Base-by-base conservation (phyloP, 2,797 vertebrate genomes). In the Takifugu ocellatus region DNA sequence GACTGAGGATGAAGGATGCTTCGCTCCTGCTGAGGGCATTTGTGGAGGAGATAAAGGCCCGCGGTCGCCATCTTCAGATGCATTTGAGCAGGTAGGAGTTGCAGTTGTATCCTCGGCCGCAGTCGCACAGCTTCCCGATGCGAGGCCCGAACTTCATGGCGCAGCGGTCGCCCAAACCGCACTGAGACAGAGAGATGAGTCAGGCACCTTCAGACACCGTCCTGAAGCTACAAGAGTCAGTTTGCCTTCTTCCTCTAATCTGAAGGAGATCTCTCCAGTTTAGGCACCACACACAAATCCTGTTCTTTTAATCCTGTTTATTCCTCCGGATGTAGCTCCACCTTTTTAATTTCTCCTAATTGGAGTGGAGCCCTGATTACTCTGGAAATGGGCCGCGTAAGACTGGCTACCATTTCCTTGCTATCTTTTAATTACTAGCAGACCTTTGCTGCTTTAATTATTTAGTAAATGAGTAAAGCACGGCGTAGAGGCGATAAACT, bases 31-130 rank as follows among this genome's bases (percentile, higher is more conserved):
- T 45, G 49, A 62, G 5, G 51, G 26, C n/a, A 21, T 5, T 36
- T 25, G 17, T 0, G n/a, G 12, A 26, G 1, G 6, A 27, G 21
- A 39, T 0, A 1, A 2, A 51, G 53, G 9, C 1, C 2, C 48
- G 36, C 44, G 5, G 44, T 10, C 17, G 17, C 9, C 6, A 11
- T 9, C 44, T 6, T 36, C 79, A 93, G 84, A 92, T 87, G 74
- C 92, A 93, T 61, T 92, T 93, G n/a, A 93, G 86, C 57, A 93
- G 87, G 79, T 89, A 93, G 2, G 90, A 90, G 86, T 93, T 93
- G 68, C 92, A 93, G 78, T 82, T 90, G 17, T 84, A 81, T 63
- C 89, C 88, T 68, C 89, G 51, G 49, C 84, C 66, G 47, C 92
- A 93, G 82, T 93, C 90, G 16, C 92, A 93, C 12, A 93, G 85